These are phyloP conservation scores for Noctilio leporinus DNA, from an alignment of 2,113 vertebrate genomes.

Conservation along the genomic window DNA sequence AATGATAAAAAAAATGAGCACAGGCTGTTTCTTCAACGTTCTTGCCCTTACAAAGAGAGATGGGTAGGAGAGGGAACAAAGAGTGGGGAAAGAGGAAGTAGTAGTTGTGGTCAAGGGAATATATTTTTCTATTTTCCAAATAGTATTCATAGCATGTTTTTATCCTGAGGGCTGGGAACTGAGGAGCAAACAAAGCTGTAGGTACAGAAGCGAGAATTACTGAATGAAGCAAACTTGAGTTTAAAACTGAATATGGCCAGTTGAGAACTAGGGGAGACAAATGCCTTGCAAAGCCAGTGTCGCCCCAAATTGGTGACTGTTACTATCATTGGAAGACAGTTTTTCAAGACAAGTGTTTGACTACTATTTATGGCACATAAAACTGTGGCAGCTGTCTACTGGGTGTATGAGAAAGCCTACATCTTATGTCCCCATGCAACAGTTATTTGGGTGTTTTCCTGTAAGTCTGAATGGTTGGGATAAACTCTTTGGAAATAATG, in stretches of 20 bases:
- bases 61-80: fast-evolving
- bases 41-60: not conserved
- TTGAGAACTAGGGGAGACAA: not conserved
- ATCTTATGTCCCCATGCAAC: not conserved
- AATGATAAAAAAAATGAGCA: not conserved
- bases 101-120: not conserved
- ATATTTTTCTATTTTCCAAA: not conserved
- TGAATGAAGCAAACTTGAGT: not conserved
- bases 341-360: not conserved
- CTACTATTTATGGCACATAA: not conserved
- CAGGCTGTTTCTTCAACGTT: not conserved
- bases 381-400: not conserved
- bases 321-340: not conserved
- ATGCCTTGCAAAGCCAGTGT: not conserved
- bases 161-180: not conserved
- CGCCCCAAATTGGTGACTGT: not conserved
- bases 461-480: not conserved
- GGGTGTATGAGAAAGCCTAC: not conserved
- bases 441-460: not conserved
- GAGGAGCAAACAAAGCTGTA: not conserved
- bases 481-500: not conserved
- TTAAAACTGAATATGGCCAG: not conserved
- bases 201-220: not conserved
- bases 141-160: not conserved
- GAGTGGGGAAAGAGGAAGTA: not conserved